These are phyloP conservation scores for Circaetus gallicus DNA, from an alignment of 2,113 vertebrate genomes.

Conservation along the genomic window DNA sequence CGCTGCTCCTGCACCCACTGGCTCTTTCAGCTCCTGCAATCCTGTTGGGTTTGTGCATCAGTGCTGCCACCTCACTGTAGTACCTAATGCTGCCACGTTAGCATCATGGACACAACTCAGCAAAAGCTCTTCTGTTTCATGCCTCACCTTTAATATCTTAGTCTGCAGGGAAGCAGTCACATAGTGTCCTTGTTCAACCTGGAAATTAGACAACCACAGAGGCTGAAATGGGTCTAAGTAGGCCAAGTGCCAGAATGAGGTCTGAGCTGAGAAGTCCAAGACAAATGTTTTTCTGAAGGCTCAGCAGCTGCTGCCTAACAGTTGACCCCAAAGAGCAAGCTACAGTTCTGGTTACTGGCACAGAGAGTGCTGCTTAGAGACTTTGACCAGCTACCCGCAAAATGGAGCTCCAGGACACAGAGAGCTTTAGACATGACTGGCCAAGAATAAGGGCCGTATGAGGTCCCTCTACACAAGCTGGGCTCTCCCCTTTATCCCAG, in stretches of 20 bases:
- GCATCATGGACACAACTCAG: not conserved
- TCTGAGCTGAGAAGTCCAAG: conserved; percentile 33
- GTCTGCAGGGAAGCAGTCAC: not conserved
- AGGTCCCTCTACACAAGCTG: not conserved
- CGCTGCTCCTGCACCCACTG: not conserved
- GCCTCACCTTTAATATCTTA: not conserved
- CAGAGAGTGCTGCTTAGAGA: not conserved
- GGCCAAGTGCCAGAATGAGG: conserved; percentile 26
- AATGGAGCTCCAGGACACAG: not conserved
- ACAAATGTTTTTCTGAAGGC: conserved; percentile 39
- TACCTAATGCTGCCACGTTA: not conserved
- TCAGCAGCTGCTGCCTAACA: not conserved
- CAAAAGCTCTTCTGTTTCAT: not conserved
- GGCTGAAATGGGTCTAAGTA: conserved; percentile 2
- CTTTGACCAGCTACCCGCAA: not conserved
- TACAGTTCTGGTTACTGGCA: not conserved
- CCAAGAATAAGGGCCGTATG: not conserved
- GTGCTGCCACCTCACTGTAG: fast-evolving
- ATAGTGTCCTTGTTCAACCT: not conserved
- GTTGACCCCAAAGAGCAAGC: not conserved
- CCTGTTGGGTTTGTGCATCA: not conserved
- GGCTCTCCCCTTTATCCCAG: not conserved
- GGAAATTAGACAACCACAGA: not conserved
- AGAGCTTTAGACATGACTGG: not conserved
- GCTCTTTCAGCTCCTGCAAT: not conserved